Evolutionary conservation across 1,140 invertebrate species (phyloP).

Genomic region (Trissolcus basalis): DNA sequence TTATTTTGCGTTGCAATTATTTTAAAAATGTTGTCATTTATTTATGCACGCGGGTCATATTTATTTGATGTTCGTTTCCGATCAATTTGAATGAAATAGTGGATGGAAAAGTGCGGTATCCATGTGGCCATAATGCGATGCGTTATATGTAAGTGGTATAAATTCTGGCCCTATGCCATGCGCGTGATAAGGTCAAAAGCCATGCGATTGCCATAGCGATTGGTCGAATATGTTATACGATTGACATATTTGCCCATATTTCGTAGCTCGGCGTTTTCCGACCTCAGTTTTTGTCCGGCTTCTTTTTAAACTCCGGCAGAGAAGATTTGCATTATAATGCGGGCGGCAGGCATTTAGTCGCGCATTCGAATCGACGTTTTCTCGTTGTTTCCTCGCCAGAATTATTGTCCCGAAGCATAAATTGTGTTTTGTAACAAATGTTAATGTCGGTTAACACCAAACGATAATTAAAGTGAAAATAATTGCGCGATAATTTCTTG

Average conservation of each 20-base stretch:
- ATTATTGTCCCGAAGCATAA: too few relatives aligned
- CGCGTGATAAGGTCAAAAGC: constrained; percentile 49
- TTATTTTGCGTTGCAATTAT: too few relatives aligned
- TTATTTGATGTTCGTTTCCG: constrained; percentile 1
- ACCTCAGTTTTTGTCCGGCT: constrained; percentile 1
- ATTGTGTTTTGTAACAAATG: too few relatives aligned
- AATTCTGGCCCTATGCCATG: constrained; percentile 47
- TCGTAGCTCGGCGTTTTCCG: not conserved
- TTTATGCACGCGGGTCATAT: too few relatives aligned
- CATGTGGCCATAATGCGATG: constrained; percentile 41
- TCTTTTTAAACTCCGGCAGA: constrained; percentile 7
- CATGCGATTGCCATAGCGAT: constrained; percentile 47
- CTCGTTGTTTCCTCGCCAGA: too few relatives aligned
- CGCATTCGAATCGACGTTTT: too few relatives aligned
- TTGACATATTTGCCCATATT: constrained; percentile 41
- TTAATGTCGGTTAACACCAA: constrained; percentile 10
- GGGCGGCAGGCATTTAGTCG: not conserved
- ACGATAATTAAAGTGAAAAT: constrained; percentile 31
- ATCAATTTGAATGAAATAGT: constrained; percentile 15
- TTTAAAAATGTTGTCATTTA: too few relatives aligned
- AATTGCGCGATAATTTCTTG: constrained; percentile 19
- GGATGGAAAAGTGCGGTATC: constrained; percentile 22
- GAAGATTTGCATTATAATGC: constrained; percentile 16
- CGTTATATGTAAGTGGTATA: constrained; percentile 47
- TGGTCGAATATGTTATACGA: constrained; percentile 37